A percentile compares a stretch with the other conserved stretches of the same genome.
These are phyloP conservation scores for Chrysodeixis includens DNA, from an alignment of 2,888 invertebrate genomes.

Conservation along the genomic window DNA sequence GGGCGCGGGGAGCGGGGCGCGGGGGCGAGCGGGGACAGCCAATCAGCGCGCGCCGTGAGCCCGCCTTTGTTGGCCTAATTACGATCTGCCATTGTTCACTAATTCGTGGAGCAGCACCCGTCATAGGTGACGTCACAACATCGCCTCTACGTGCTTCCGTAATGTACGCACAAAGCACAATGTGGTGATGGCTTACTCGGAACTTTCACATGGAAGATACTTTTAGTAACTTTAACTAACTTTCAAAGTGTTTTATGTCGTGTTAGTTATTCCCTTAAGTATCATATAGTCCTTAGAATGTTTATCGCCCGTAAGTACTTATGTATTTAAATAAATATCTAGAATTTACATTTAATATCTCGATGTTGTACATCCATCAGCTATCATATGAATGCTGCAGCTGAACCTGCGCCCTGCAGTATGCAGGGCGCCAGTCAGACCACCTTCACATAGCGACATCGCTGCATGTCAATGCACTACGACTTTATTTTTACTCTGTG, in stretches of 20 bases:
- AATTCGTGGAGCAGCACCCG: slow-evolving; percentile 23
- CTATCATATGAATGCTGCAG: too few species aligned
- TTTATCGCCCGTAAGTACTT: too few species aligned
- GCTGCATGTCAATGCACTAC: slow-evolving; percentile 8
- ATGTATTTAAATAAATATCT: too few species aligned
- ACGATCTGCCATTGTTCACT: slow-evolving; percentile 52
- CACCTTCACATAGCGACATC: background rate
- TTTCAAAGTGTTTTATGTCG: too few species aligned
- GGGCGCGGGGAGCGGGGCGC: background rate
- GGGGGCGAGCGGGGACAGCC: slow-evolving; percentile 18
- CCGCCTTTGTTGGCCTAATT: slow-evolving; percentile 57
- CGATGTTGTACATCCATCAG: too few species aligned
- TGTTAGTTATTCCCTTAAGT: too few species aligned
- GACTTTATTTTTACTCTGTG: slow-evolving; percentile 9
- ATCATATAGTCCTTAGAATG: too few species aligned
- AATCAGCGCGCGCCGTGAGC: slow-evolving; percentile 24
- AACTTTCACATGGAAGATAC: too few species aligned
- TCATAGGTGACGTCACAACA: slow-evolving; percentile 9
- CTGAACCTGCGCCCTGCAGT: too few species aligned
- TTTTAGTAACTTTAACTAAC: too few species aligned
- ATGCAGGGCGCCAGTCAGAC: background rate
- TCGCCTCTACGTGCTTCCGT: background rate
- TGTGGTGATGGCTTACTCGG: background rate
- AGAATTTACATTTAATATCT: too few species aligned
- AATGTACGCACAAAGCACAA: background rate